These are phyloP conservation scores for Meandrina meandrites DNA, from an alignment of 92 coral and sea anemone genomes.

Conservation along the genomic window DNA sequence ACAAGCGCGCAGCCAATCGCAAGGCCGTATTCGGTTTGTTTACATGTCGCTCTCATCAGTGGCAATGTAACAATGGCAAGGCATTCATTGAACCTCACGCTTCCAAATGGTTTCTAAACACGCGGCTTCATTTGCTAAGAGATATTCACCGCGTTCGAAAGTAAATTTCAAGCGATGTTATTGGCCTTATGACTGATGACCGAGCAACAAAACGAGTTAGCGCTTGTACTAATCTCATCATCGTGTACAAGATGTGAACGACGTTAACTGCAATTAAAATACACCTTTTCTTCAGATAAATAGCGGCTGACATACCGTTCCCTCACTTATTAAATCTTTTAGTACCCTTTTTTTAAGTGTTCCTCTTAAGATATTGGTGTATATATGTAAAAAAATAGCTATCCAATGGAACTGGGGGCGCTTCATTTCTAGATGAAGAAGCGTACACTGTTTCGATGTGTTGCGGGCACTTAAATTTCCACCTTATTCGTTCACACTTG, in stretches of 20 bases:
- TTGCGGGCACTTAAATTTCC: not conserved
- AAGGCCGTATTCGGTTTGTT: constrained; percentile 51
- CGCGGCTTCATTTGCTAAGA: constrained; percentile 19
- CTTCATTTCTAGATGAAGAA: not conserved
- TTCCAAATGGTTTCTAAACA: constrained; percentile 12
- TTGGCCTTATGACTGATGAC: not conserved
- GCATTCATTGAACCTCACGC: constrained; percentile 28
- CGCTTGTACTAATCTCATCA: constrained; percentile 22
- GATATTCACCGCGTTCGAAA: not conserved
- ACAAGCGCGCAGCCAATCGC: constrained; percentile 82
- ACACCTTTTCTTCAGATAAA: not conserved
- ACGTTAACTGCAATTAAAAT: not conserved
- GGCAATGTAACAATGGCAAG: constrained; percentile 36
- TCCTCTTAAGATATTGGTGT: not conserved
- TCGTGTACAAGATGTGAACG: not conserved
- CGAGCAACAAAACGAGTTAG: not conserved
- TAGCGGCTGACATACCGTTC: constrained; percentile 4
- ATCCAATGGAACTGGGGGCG: not conserved
- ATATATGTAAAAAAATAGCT: not conserved
- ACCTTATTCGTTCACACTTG: not conserved
- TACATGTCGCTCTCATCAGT: constrained; percentile 54
- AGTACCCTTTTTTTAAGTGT: not conserved
- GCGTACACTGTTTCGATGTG: not conserved
- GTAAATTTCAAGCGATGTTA: not conserved
- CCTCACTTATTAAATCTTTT: constrained; percentile 7